Evolutionary conservation across 92 coral and sea anemone genomes (phyloP).

Genomic region (Zoanthus solanderi): DNA sequence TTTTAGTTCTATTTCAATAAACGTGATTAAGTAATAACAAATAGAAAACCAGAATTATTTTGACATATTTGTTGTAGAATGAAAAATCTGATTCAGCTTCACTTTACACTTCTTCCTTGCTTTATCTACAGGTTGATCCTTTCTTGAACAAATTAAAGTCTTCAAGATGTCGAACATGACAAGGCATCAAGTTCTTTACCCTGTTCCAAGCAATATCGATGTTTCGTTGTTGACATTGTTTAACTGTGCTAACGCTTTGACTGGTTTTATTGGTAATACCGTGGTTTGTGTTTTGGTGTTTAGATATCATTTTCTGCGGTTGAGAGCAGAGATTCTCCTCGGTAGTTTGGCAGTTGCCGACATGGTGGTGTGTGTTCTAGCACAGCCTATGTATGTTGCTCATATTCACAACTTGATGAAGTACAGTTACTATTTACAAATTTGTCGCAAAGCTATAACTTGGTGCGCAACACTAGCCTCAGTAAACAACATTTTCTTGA

Average conservation of each 20-base stretch:
- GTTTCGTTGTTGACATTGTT: constrained; percentile 37
- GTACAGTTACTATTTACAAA: constrained; percentile 25
- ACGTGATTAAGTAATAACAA: no score
- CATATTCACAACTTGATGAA: constrained; percentile 31
- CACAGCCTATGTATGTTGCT: constrained; percentile 78
- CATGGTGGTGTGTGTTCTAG: constrained; percentile 67
- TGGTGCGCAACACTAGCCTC: constrained; percentile 81
- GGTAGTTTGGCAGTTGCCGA: constrained; percentile 82
- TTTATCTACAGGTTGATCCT: no score
- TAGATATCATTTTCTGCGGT: constrained; percentile 78
- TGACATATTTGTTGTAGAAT: no score
- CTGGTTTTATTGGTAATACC: constrained; percentile 76
- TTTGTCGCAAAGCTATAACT: constrained; percentile 64
- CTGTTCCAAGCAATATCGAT: constrained; percentile 24
- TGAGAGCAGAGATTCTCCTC: constrained; percentile 77
- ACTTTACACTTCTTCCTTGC: no score
- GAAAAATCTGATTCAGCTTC: no score
- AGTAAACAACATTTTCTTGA: constrained; percentile 73
- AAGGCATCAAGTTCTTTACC: background rate
- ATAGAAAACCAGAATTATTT: no score
- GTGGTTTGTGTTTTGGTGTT: constrained; percentile 76
- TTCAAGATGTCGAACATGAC: constrained; percentile 22
- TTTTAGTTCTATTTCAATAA: no score
- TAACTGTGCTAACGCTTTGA: constrained; percentile 40
- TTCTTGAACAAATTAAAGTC: no score